Evolutionary conservation across 2,888 invertebrate species (phyloP), one percentile per base, ranked within the genome.

Genomic region (Lepetodrilus schrolli): DNA sequence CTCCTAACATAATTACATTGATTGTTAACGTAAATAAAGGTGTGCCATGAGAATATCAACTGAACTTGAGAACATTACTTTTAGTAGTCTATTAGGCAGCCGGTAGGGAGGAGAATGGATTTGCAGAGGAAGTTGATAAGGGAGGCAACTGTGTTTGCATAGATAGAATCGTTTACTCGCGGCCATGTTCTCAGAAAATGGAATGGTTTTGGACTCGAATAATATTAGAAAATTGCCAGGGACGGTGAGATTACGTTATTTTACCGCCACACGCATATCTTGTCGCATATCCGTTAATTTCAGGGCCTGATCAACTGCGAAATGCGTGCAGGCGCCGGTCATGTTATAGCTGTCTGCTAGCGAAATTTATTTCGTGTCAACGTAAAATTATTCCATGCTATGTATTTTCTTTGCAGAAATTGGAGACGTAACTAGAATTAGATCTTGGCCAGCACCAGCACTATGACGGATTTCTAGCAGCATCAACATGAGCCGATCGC

Each of bases 181-280:
- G 58, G 58, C 58, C 58, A 58, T 58, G 58, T 58, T 58, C 58
- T 58, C 17, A 58, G 58, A 58, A 58, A 58, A 58, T 34, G 58
- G 58, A 58, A 58, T 58, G 58, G 58, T 58, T 58, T 58, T 58
- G 30, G 58, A 58, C 58, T 58, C 30, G 58, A 58, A 58, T 58
- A 58, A 58, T 58, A 58, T 58, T 58, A 34, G 26, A n/a, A n/a
- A n/a, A n/a, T n/a, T n/a, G 30, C 17, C 34, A 30, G 1, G 34
- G 34, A 30, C 30, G 58, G 58, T 58, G 30, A 58, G 58, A 34
- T n/a, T n/a, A n/a, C 10, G 34, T 1, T 58, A 26, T 17, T n/a
- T 58, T 7, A 30, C 34, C 26, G 7, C n/a, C 26, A 58, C 26
- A 58, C 34, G 30, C n/a, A 4, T 7, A 13, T 58, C n/a, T 58